These are phyloP conservation scores for Erpornis zantholeuca DNA, from an alignment of 2,113 vertebrate genomes.

Conservation along the genomic window DNA sequence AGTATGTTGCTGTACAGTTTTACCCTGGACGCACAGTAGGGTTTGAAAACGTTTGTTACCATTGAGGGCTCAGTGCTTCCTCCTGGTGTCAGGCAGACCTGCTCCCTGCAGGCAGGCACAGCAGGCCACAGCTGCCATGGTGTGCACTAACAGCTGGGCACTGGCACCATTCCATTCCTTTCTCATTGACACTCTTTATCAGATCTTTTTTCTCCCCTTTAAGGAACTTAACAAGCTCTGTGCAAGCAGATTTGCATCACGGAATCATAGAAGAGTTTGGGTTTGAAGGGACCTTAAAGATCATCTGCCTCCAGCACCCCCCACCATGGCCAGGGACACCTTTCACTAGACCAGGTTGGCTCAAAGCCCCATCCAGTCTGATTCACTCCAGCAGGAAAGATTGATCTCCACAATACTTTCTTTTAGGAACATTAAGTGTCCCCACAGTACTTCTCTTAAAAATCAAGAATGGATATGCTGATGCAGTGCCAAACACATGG, in stretches of 20 bases:
- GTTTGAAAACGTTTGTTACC: not conserved
- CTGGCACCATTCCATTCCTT: not conserved
- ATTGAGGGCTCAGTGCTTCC: not conserved
- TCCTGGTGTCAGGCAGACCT: not conserved
- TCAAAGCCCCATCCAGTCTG: not conserved
- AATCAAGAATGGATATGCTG: not conserved
- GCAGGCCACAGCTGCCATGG: not conserved
- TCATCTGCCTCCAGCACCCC: not conserved
- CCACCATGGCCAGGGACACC: not conserved
- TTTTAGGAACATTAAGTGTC: not conserved
- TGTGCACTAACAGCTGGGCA: not conserved
- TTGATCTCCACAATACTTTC: not conserved
- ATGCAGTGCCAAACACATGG: not conserved
- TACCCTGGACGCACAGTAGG: not conserved
- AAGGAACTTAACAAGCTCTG: not conserved
- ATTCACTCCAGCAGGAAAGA: not conserved
- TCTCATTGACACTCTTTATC: not conserved
- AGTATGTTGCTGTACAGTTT: not conserved
- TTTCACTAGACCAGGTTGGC: not conserved
- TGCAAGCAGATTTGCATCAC: not conserved
- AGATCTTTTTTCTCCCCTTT: accelerated
- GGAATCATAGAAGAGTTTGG: not conserved
- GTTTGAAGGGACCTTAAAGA: not conserved
- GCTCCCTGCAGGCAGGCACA: not conserved
- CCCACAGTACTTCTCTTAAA: not conserved